Evolutionary conservation across 2,113 vertebrate genomes (phyloP).

Genomic region (Aix galericulata): DNA sequence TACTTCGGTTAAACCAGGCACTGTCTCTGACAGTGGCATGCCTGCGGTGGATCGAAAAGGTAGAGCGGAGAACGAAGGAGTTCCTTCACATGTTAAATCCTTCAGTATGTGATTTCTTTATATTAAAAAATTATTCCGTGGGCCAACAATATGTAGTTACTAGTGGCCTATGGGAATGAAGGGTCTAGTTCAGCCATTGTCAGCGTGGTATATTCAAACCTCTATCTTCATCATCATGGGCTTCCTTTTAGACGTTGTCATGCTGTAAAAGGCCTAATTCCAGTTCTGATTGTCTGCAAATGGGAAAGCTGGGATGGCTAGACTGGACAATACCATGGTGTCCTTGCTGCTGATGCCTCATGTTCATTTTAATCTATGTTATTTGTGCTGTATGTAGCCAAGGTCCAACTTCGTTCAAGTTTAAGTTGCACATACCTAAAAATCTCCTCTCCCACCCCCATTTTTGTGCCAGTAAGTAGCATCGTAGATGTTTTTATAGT

Average conservation of each 20-base stretch:
- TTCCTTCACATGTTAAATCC: neutral
- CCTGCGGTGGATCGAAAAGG: neutral
- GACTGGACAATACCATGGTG: neutral
- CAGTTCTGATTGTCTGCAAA: neutral
- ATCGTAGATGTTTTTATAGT: neutral
- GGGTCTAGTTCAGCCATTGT: neutral
- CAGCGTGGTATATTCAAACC: neutral
- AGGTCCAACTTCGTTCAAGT: neutral
- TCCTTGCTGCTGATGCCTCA: neutral
- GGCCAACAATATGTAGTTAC: neutral
- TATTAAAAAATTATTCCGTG: neutral
- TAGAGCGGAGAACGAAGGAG: neutral
- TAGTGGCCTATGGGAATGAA: neutral
- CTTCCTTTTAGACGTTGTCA: neutral
- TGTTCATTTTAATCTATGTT: neutral
- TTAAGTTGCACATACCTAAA: neutral
- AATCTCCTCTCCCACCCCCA: neutral
- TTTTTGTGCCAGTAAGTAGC: neutral
- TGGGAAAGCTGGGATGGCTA: neutral
- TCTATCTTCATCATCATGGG: neutral
- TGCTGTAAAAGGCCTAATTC: neutral
- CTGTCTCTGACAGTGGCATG: neutral
- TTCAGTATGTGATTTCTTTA: neutral
- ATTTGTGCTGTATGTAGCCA: neutral
- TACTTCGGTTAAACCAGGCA: no score